Percentiles rank a stretch among this genome's conserved stretches.
These are phyloP conservation scores for Germaria angustata DNA, from an alignment of 2,888 invertebrate species.

Conservation along the genomic window DNA sequence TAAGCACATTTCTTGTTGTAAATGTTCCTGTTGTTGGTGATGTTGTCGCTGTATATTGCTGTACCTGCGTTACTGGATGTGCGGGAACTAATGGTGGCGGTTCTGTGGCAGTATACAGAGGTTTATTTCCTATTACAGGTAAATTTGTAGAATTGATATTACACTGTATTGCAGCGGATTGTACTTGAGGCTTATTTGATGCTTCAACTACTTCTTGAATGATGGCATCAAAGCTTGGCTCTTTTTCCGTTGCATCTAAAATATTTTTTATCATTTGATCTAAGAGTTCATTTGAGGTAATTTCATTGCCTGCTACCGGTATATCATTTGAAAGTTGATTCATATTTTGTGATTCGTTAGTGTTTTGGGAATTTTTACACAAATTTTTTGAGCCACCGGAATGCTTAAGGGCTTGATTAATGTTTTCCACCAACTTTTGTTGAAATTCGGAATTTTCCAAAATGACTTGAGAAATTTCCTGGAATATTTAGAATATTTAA, in stretches of 20 bases:
- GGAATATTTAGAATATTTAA: background rate
- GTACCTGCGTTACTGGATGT: conserved; percentile 2
- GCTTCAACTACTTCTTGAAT: conserved; percentile 74
- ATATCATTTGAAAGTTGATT: background rate
- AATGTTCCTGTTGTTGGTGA: background rate
- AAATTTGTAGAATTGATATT: conserved; percentile 40
- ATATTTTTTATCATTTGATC: conserved; percentile 77
- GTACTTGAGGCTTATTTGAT: conserved; percentile 54
- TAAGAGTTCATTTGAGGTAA: conserved; percentile 70
- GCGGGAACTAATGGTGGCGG: conserved; percentile 36
- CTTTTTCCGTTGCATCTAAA: conserved; percentile 76
- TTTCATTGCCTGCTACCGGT: conserved; percentile 28
- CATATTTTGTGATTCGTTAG: background rate
- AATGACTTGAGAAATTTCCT: conserved; percentile 76
- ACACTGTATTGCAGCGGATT: conserved; percentile 65
- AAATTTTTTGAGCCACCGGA: background rate
- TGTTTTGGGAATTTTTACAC: background rate
- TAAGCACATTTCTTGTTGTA: conserved; percentile 14
- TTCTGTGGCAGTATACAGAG: conserved; percentile 10
- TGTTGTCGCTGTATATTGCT: background rate
- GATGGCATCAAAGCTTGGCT: conserved; percentile 77
- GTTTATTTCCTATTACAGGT: conserved; percentile 11
- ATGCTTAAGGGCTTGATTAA: conserved; percentile 71
- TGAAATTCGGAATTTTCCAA: conserved; percentile 76
- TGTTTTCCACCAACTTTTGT: conserved; percentile 75